Conservation (phyloP, 2,888 invertebrate species). For the Drosophila meridionalis region DNA sequence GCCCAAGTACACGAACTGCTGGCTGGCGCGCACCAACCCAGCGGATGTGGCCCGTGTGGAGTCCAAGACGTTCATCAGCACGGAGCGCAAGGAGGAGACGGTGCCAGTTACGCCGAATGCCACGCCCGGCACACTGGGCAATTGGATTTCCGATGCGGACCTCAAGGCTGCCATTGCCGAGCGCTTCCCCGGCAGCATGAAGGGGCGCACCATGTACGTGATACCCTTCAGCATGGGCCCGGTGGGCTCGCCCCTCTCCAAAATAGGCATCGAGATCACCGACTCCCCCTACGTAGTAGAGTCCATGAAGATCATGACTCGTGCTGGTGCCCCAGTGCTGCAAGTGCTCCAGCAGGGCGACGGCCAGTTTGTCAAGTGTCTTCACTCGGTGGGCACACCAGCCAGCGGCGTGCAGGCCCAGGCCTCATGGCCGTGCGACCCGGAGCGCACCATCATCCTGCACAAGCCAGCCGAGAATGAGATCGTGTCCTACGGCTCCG, state of each 20-base stretch:
- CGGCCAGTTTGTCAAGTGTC: conserved; percentile 91
- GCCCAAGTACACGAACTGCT: conserved; percentile 96
- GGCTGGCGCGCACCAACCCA: conserved; percentile 97
- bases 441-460: conserved; percentile 95
- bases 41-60: conserved; percentile 99
- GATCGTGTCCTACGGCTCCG: conserved; percentile 90
- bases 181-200: conserved; percentile 95
- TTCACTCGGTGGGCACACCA: conserved; percentile 97
- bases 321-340: conserved; percentile 89
- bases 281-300: conserved; percentile 99
- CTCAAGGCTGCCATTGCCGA: conserved; percentile 92
- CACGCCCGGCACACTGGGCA: conserved; percentile 93
- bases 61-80: conserved; percentile 97
- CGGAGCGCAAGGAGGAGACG: conserved; percentile 91
- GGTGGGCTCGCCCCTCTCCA: conserved; percentile 96
- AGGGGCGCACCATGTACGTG: conserved; percentile 98
- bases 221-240: conserved; percentile 99
- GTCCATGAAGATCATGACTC: conserved; percentile 99
- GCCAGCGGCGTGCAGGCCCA: conserved; percentile 87
- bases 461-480: conserved; percentile 88
- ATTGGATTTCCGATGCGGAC: conserved; percentile 95
- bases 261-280: conserved; percentile 98
- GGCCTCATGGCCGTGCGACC: conserved; percentile 98
- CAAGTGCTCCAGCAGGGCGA: conserved; percentile 87
- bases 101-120: conserved; percentile 92